phyloP scores from a whole-genome alignment of 2,113 vertebrate genomes.

The Dromiciops gliroides region DNA sequence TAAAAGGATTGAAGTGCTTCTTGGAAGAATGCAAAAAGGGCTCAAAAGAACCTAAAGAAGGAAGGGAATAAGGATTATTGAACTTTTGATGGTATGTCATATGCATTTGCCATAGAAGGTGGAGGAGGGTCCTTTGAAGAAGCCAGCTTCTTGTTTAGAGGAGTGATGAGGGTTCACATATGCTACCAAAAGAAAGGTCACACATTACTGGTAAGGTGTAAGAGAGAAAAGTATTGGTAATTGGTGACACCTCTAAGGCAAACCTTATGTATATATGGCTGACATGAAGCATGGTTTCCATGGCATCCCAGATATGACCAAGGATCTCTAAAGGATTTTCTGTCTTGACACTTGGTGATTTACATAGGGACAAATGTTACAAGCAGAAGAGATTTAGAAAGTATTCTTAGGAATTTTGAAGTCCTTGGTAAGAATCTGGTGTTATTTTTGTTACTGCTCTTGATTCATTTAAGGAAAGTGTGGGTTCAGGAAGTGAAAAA shows the following conservation, averaged over 20 bases:
- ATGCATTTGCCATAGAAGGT: neutral
- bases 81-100: neutral
- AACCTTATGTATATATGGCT: neutral
- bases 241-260: neutral
- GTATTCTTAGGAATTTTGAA: neutral
- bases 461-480: neutral
- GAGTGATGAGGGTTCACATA: neutral
- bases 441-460: neutral
- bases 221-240: neutral
- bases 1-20: no score
- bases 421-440: neutral
- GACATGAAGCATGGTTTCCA: neutral
- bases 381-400: neutral
- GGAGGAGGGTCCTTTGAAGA: neutral
- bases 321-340: neutral
- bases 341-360: neutral
- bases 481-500: neutral
- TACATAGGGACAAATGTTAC: neutral
- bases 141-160: neutral
- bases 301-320: neutral
- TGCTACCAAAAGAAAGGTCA: neutral
- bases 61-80: neutral
- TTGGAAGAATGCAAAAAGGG: neutral
- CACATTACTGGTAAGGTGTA: neutral
- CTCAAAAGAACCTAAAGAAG: neutral